A percentile compares a stretch with the other conserved stretches of the same genome.
phyloP scores from a whole-genome alignment of 2,888 invertebrate species.

The Busseola fusca region DNA sequence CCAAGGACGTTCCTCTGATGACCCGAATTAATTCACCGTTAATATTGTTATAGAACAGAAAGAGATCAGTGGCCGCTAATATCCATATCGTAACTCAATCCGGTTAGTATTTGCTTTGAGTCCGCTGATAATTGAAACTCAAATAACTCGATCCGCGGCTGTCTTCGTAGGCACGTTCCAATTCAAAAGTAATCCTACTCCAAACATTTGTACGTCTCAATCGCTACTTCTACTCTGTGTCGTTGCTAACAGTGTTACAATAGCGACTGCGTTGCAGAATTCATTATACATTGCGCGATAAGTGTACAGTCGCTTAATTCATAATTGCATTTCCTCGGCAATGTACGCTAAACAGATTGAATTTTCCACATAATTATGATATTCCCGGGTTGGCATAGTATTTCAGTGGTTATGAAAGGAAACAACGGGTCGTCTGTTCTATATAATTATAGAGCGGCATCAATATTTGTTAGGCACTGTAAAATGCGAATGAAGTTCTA shows the following conservation, averaged over 20 bases:
- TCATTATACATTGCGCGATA: slow-evolving; percentile 43
- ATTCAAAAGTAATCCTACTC: slow-evolving; percentile 86
- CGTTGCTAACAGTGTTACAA: slow-evolving; percentile 45
- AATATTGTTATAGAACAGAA: slow-evolving; percentile 57
- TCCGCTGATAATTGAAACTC: slow-evolving; percentile 86
- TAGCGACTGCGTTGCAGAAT: slow-evolving; percentile 13
- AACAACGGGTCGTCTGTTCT: slow-evolving; percentile 72
- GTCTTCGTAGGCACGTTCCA: slow-evolving; percentile 88
- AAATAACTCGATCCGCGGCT: slow-evolving; percentile 82
- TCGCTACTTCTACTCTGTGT: slow-evolving; percentile 71
- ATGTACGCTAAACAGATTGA: slow-evolving; percentile 52
- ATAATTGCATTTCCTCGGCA: slow-evolving; percentile 22
- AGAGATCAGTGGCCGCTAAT: slow-evolving; percentile 71
- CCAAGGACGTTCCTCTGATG: slow-evolving; percentile 13
- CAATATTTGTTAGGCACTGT: slow-evolving; percentile 76
- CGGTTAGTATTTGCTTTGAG: slow-evolving; percentile 80
- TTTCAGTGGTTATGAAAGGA: slow-evolving; percentile 79
- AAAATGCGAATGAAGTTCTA: slow-evolving; percentile 77
- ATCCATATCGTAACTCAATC: slow-evolving; percentile 82
- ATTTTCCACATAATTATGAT: slow-evolving; percentile 40
- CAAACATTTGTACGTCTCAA: slow-evolving; percentile 88
- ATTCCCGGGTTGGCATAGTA: slow-evolving; percentile 59
- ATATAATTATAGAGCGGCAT: slow-evolving; percentile 75
- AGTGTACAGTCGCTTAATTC: background rate
- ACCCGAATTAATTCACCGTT: slow-evolving; percentile 52